Conservation (phyloP, 92 coral and sea anemone genomes). For the Bergia sp. region DNA sequence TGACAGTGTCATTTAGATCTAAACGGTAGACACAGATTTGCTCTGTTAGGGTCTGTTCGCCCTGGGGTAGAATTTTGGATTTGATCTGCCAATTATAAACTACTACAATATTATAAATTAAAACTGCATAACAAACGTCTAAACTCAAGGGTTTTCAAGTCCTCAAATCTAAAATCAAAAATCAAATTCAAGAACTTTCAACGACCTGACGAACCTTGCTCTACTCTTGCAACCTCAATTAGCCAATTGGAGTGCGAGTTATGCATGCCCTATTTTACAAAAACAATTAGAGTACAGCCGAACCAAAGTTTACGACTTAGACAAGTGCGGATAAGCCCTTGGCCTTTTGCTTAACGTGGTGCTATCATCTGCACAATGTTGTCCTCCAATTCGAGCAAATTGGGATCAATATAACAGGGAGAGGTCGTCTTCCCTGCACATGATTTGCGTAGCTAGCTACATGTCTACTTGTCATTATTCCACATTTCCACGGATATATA, state of each 20-base stretch:
- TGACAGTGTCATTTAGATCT: conserved; percentile 74
- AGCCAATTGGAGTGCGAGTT: too few relatives aligned
- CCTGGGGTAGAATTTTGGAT: neutral
- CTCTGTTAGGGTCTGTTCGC: neutral
- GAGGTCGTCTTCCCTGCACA: neutral
- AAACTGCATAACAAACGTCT: too few relatives aligned
- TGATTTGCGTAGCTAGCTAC: neutral
- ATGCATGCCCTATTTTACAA: too few relatives aligned
- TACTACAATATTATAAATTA: too few relatives aligned
- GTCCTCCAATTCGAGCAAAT: neutral
- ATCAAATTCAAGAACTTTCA: too few relatives aligned
- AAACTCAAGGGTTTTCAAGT: too few relatives aligned
- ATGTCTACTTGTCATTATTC: neutral
- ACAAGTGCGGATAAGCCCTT: too few relatives aligned
- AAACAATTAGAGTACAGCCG: neutral
- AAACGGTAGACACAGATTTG: neutral
- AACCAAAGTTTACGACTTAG: too few relatives aligned
- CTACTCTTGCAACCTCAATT: too few relatives aligned
- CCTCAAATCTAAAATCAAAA: too few relatives aligned
- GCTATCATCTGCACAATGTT: neutral
- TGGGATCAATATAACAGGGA: neutral
- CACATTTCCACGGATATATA: too few relatives aligned
- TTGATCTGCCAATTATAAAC: neutral
- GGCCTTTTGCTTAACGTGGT: neutral
- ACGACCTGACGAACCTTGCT: too few relatives aligned